These are phyloP conservation scores for Dryobota labecula DNA, from an alignment of 2,888 invertebrate species.

Conservation along the genomic window DNA sequence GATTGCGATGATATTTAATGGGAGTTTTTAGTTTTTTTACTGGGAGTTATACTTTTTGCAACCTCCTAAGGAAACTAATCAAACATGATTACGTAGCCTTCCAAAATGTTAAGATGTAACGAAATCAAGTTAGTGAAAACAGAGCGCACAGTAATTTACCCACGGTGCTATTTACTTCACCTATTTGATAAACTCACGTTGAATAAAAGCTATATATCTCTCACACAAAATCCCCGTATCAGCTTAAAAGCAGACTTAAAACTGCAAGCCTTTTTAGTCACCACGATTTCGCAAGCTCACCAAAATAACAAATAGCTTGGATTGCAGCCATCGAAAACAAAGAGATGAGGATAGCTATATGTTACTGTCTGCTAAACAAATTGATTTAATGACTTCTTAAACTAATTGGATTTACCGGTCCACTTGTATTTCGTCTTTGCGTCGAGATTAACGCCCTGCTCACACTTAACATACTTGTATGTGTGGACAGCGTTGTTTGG, in stretches of 20 bases:
- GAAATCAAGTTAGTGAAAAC: neutral
- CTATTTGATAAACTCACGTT: constrained; percentile 30
- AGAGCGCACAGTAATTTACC: neutral
- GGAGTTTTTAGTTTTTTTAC: neutral
- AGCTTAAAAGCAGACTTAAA: constrained; percentile 64
- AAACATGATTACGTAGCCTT: neutral
- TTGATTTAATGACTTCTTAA: constrained; percentile 88
- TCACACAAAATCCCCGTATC: constrained; percentile 49
- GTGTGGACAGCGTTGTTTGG: constrained; percentile 74
- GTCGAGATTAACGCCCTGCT: constrained; percentile 77
- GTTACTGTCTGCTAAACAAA: constrained; percentile 86
- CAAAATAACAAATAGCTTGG: constrained; percentile 87
- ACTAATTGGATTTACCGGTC: constrained; percentile 87
- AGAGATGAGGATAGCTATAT: constrained; percentile 81
- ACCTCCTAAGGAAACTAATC: neutral
- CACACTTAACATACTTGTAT: constrained; percentile 72
- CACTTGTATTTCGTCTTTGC: constrained; percentile 81
- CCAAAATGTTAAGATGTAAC: neutral
- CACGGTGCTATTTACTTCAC: neutral
- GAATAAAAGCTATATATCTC: constrained; percentile 43
- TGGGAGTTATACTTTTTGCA: neutral
- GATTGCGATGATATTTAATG: neutral
- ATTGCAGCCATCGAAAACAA: constrained; percentile 87
- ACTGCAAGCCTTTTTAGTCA: constrained; percentile 74
- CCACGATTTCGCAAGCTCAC: constrained; percentile 73